These are phyloP conservation scores for Cygnus olor DNA, from an alignment of 2,797 vertebrate species.

Conservation along the genomic window DNA sequence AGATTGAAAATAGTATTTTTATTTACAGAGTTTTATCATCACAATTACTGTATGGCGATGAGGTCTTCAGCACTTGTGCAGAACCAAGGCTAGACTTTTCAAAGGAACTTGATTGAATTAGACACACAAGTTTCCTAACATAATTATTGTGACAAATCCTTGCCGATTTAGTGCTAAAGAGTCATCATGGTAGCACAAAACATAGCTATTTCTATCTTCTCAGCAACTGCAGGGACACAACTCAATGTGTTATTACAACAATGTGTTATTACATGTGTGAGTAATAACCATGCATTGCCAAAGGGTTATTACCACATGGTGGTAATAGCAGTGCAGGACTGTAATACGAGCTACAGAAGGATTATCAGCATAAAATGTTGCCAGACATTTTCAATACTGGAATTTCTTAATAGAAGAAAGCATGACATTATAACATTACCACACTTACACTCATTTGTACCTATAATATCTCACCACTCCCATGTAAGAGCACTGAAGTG, in stretches of 20 bases:
- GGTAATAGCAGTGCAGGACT: neutral
- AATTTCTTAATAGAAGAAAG: neutral
- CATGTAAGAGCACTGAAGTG: accelerated
- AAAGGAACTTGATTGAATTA: neutral
- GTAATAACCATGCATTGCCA: neutral
- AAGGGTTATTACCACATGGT: neutral
- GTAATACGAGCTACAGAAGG: neutral
- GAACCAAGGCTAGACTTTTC: neutral
- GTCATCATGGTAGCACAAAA: neutral
- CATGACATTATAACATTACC: neutral
- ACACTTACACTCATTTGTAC: neutral
- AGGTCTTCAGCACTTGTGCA: neutral
- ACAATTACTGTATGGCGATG: neutral
- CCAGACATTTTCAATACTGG: neutral
- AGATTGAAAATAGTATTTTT: neutral
- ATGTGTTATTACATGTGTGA: neutral
- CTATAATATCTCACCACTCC: neutral
- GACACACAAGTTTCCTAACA: neutral
- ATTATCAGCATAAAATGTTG: neutral
- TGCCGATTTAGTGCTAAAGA: neutral
- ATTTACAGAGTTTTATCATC: neutral
- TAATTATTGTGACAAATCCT: neutral
- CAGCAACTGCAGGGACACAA: neutral
- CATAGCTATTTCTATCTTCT: neutral
- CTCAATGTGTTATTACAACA: neutral